A percentile compares a stretch with the other conserved stretches of the same genome.
Evolutionary conservation across 1,140 invertebrate species (phyloP).

Genomic region (Anoplophora glabripennis): DNA sequence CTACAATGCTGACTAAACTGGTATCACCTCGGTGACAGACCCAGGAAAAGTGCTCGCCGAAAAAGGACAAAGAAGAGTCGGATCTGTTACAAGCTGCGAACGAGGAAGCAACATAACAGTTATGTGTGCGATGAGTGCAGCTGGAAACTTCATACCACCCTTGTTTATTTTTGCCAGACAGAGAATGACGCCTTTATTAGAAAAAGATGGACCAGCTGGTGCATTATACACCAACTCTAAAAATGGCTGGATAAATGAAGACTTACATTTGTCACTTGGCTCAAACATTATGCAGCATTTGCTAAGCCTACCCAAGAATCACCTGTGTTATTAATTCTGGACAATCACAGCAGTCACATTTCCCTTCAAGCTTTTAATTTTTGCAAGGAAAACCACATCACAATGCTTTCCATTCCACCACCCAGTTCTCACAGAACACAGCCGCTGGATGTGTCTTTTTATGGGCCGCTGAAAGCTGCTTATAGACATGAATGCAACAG

Average conservation of each 20-base stretch:
- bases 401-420: conserved; percentile 16
- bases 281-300: conserved; percentile 17
- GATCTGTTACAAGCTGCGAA: conserved; percentile 41
- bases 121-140: conserved; percentile 39
- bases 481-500: conserved; percentile 15
- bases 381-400: conserved; percentile 7
- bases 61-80: conserved; percentile 44
- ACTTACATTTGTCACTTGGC: conserved; percentile 43
- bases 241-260: conserved; percentile 45
- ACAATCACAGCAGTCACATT: conserved; percentile 21
- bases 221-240: conserved; percentile 39
- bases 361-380: conserved; percentile 8
- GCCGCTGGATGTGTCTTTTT: conserved; percentile 20
- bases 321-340: conserved; percentile 19
- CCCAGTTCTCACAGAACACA: conserved; percentile 14
- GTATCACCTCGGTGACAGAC: conserved; percentile 29
- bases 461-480: conserved; percentile 15
- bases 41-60: conserved; percentile 28
- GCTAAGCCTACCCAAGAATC: conserved; percentile 17
- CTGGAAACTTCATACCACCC: conserved; percentile 44
- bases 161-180: conserved; percentile 47
- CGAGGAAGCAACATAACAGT: conserved; percentile 28
- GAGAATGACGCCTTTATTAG: conserved; percentile 17
- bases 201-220: conserved; percentile 42
- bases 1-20: conserved; percentile 36